Percentiles rank a stretch among this genome's conserved stretches.
Conservation (phyloP, 2,113 vertebrate species). For the Lethenteron reissneri region DNA sequence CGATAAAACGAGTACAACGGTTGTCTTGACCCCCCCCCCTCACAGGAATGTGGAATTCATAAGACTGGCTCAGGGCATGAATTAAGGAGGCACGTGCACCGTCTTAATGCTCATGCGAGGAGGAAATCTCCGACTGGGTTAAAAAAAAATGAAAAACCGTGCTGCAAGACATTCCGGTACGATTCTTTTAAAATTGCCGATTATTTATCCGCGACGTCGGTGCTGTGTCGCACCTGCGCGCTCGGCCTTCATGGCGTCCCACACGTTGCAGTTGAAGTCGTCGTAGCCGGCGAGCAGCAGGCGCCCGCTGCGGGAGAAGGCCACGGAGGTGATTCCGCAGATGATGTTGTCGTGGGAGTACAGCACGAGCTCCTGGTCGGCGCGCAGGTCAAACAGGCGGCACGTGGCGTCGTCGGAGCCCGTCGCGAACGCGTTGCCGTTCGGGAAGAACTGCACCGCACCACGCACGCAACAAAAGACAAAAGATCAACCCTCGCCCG, state of each 20-base stretch:
- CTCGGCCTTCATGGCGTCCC: constrained; percentile 56
- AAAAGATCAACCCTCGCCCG: neutral
- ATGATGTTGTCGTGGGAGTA: constrained; percentile 72
- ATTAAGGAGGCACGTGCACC: no score
- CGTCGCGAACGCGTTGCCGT: constrained; percentile 65
- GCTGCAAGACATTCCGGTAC: no score
- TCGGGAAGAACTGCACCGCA: constrained; percentile 64
- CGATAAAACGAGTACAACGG: no score
- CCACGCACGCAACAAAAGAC: neutral
- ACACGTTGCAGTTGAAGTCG: constrained; percentile 93
- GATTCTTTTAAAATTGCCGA: no score
- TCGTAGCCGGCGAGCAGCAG: constrained; percentile 73
- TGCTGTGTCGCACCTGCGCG: constrained; percentile 30
- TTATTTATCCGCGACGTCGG: no score
- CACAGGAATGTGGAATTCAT: no score
- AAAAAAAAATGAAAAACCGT: no score
- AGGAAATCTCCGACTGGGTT: no score
- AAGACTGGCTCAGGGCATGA: no score
- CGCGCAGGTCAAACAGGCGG: constrained; percentile 71
- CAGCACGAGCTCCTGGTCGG: constrained; percentile 69
- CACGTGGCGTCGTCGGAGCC: constrained; percentile 77
- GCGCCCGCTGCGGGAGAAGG: constrained; percentile 63
- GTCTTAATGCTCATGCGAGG: no score
- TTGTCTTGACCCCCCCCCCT: no score
- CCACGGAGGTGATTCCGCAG: constrained; percentile 75